These are phyloP conservation scores for Carollia perspicillata DNA, from an alignment of 2,113 vertebrate genomes.

Conservation along the genomic window DNA sequence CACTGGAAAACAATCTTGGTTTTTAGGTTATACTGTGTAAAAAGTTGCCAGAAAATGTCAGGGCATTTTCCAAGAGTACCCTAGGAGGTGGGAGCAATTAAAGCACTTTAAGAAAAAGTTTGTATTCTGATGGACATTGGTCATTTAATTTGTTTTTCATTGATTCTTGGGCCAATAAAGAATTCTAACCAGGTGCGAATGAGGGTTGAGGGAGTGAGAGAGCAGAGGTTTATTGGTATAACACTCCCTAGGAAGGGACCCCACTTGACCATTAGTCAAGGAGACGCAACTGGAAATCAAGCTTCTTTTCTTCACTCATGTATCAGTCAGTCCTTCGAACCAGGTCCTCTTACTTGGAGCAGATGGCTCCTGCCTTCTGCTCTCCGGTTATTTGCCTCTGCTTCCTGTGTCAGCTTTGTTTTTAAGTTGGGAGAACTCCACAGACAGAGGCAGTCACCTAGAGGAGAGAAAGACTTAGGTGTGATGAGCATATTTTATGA, in stretches of 20 bases:
- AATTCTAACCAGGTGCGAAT: background rate
- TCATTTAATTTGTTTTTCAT: constrained; percentile 56
- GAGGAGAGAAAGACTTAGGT: background rate
- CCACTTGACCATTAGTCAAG: background rate
- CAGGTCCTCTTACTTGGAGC: background rate
- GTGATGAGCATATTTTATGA: background rate
- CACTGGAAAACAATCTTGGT: constrained; percentile 55
- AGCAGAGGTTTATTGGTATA: background rate
- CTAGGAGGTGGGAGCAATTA: constrained; percentile 13
- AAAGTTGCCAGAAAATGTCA: constrained; percentile 54
- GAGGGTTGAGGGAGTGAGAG: background rate
- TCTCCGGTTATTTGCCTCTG: background rate
- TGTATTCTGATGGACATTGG: constrained; percentile 43
- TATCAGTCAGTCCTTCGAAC: background rate
- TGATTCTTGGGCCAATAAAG: constrained; percentile 9
- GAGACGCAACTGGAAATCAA: background rate
- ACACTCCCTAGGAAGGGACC: background rate
- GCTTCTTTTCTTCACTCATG: background rate
- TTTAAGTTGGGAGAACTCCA: background rate
- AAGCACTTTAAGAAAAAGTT: background rate
- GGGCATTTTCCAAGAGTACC: constrained; percentile 50
- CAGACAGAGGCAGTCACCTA: background rate
- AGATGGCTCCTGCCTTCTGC: background rate
- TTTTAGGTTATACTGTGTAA: constrained; percentile 40
- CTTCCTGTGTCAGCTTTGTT: background rate